These are phyloP conservation scores for Helleia helle DNA, from an alignment of 2,888 invertebrate species.

Conservation along the genomic window DNA sequence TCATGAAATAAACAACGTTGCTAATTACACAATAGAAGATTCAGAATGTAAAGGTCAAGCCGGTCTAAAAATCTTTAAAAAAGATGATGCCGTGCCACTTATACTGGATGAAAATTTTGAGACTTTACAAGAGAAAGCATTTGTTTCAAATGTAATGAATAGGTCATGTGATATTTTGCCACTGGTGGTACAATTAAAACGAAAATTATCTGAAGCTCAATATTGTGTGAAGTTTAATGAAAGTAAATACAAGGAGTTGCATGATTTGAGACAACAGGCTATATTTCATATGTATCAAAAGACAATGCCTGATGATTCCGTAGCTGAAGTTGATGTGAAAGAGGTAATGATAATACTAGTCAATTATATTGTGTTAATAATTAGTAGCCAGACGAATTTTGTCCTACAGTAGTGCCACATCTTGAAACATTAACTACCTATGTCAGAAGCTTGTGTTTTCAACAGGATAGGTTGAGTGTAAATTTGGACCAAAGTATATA, in stretches of 20 bases:
- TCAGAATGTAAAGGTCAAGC: constrained; percentile 34
- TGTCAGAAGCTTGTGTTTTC: no score
- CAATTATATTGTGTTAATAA: no score
- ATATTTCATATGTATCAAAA: constrained; percentile 35
- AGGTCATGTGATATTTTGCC: constrained; percentile 30
- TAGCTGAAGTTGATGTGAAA: constrained; percentile 27
- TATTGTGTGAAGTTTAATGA: constrained; percentile 41
- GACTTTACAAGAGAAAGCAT: constrained; percentile 25
- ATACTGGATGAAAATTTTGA: constrained; percentile 50
- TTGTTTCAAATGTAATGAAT: constrained; percentile 12
- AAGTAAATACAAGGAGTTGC: constrained; percentile 32
- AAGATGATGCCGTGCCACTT: constrained; percentile 46
- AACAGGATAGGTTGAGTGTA: no score
- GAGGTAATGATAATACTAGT: constrained; percentile 31
- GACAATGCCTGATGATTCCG: constrained; percentile 26
- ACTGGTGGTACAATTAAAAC: constrained; percentile 34
- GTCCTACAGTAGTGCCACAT: no score
- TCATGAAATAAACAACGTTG: constrained; percentile 33
- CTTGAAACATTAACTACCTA: no score
- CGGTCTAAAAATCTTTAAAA: constrained; percentile 34
- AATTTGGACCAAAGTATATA: no score
- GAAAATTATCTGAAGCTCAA: constrained; percentile 44
- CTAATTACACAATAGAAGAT: constrained; percentile 38
- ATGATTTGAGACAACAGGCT: constrained; percentile 37
- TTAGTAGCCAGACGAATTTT: no score